These are phyloP conservation scores for Volucella inflata DNA, from an alignment of 2,888 invertebrate species.

Conservation along the genomic window DNA sequence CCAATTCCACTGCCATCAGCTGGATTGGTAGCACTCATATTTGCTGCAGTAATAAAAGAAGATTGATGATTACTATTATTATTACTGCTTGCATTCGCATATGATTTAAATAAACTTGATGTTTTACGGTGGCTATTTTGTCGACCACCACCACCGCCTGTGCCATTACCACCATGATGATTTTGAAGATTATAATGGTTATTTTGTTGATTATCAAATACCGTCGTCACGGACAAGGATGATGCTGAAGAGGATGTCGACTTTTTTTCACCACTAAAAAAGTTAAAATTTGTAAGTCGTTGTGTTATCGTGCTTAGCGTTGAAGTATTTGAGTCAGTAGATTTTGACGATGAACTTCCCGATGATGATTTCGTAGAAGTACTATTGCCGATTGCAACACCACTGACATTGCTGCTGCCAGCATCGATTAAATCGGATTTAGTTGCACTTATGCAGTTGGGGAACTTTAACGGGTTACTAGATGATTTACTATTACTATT, in stretches of 20 bases:
- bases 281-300: slow-evolving; percentile 89
- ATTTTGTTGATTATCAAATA: slow-evolving; percentile 61
- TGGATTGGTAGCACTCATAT: slow-evolving; percentile 81
- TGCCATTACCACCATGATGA: slow-evolving; percentile 43
- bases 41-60: slow-evolving; percentile 71
- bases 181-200: slow-evolving; percentile 58
- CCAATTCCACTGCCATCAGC: slow-evolving; percentile 77
- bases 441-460: slow-evolving; percentile 82
- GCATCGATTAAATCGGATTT: slow-evolving; percentile 81
- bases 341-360: slow-evolving; percentile 79
- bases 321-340: slow-evolving; percentile 81
- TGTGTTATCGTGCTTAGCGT: slow-evolving; percentile 88
- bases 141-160: slow-evolving; percentile 41
- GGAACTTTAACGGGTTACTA: slow-evolving; percentile 81
- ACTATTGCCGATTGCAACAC: slow-evolving; percentile 47
- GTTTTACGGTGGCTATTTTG: slow-evolving; percentile 82
- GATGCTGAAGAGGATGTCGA: slow-evolving; percentile 79
- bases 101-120: slow-evolving; percentile 83
- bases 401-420: slow-evolving; percentile 75
- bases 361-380: slow-evolving; percentile 81
- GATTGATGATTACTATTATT: slow-evolving; percentile 79
- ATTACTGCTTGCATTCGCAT: slow-evolving; percentile 78
- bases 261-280: slow-evolving; percentile 86
- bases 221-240: slow-evolving; percentile 77
- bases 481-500: slow-evolving; percentile 80